A percentile compares a stretch with the other conserved stretches of the same genome.
These are phyloP conservation scores for Picus viridis DNA, from an alignment of 2,797 vertebrate species.

Conservation along the genomic window DNA sequence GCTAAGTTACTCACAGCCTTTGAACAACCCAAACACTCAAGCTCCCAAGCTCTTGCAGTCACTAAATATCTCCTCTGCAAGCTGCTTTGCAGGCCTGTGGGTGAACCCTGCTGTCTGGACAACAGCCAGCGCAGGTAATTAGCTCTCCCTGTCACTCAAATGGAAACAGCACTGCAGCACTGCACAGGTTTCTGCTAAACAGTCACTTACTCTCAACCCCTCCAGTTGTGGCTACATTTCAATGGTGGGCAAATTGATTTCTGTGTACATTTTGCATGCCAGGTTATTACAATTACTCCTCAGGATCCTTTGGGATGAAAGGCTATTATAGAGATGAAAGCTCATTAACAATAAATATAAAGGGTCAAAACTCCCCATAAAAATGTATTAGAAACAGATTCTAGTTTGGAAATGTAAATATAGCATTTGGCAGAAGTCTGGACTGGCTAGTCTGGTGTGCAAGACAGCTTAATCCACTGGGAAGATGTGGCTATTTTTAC, in stretches of 20 bases:
- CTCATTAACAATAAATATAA: conserved; percentile 71
- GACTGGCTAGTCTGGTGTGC: conserved; percentile 32
- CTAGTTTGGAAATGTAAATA: conserved; percentile 66
- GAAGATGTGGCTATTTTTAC: conserved; percentile 37
- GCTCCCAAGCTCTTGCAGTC: background rate
- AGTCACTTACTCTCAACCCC: background rate
- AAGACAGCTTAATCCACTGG: conserved; percentile 32
- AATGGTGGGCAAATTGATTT: conserved; percentile 34
- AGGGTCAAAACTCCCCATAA: conserved; percentile 64
- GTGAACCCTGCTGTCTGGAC: background rate
- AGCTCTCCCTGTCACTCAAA: background rate
- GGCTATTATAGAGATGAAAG: conserved; percentile 56
- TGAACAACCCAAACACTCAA: background rate
- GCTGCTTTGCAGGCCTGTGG: background rate
- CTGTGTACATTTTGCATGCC: conserved; percentile 37
- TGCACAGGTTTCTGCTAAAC: background rate
- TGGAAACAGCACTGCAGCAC: background rate
- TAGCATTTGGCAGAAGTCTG: conserved; percentile 9
- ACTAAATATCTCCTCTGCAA: background rate
- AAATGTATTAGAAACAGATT: conserved; percentile 70
- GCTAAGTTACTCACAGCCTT: background rate
- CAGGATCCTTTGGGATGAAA: conserved; percentile 61
- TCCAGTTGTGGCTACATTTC: background rate
- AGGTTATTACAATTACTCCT: conserved; percentile 61
- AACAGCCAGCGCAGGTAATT: background rate